Percentiles rank a stretch among this genome's conserved stretches.
phyloP scores from a whole-genome alignment of 2,797 vertebrate genomes.

The Crenuchus spilurus region DNA sequence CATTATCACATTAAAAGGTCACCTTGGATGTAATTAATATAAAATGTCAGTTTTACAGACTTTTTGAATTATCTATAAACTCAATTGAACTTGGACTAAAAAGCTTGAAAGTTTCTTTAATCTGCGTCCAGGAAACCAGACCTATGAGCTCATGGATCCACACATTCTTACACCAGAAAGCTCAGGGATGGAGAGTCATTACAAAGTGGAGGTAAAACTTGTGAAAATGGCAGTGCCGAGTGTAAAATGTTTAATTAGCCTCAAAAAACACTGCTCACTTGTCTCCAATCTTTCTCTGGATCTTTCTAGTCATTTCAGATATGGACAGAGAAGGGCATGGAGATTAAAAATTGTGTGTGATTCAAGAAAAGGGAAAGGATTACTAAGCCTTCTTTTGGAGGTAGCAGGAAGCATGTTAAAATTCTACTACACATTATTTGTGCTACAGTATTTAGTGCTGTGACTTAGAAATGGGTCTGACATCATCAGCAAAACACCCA shows the following conservation, averaged over 20 bases:
- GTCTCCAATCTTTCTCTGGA: no score
- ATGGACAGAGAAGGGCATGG: not conserved
- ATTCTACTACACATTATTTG: not conserved
- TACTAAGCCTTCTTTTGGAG: not conserved
- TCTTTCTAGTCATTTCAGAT: not conserved
- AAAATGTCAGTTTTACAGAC: no score
- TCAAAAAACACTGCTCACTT: no score
- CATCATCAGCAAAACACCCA: constrained; percentile 29
- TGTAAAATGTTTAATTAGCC: not conserved
- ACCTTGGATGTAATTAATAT: no score
- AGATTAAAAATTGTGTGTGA: not conserved
- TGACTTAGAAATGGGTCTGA: constrained; percentile 21
- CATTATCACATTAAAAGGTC: no score
- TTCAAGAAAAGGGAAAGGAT: not conserved
- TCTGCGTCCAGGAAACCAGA: constrained; percentile 21
- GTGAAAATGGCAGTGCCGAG: not conserved
- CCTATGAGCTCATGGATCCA: not conserved
- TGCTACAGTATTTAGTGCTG: constrained; percentile 27
- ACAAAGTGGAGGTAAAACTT: not conserved
- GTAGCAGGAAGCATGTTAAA: no score
- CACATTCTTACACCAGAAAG: not conserved
- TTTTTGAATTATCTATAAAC: no score
- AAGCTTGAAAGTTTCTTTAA: not conserved
- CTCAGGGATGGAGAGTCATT: not conserved
- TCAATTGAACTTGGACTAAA: no score